Evolutionary conservation across 2,113 vertebrate species (phyloP), one percentile per base, ranked within the genome.

Genomic region (Heterotilapia buettikoferi): DNA sequence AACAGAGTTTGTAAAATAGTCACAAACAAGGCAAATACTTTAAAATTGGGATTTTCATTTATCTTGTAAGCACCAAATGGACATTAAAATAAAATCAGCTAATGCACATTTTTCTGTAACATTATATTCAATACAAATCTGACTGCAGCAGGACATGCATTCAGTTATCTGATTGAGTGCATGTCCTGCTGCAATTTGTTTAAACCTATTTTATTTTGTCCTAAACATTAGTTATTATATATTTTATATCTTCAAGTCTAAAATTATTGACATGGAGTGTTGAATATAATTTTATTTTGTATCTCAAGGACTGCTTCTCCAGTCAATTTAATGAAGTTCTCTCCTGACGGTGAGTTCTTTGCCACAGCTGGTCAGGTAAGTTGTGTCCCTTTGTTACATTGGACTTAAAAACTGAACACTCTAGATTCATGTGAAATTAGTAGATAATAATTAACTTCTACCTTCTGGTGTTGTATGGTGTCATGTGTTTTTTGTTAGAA

Each of bases 291-390:
- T 68, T 31, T 57, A 7, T 78, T 76, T 57, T 88, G 6, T 88
- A 2, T 83, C 11, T 66, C 7, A 68, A 99, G 99, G 94, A 99
- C 98, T 38, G 97, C 98, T 61, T 98, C 98, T 80, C 96, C 98
- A 29, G 96, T 98, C 86, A 97, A 96, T 91, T 96, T 99, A 90
- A 98, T 99, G 96, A 99, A 98, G 93, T 99, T 99, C 94, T 98
- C 98, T 82, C 98, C 98, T 59, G 98, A 98, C 50, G 99, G 99
- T 83, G 98, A 99, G 88, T 99, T 99, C 95, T 99, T 99, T 97
- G 98, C 98, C 43, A 99, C 98, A 78, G 97, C 98, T 86, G 99
- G 99, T 61, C 98, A 98, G 97, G 99, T 99, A 93, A 54, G 91
- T 10, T 61, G 7, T 45, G 43, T 84, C 10, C 26, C 36, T 19